Base-by-base conservation (phyloP, 1,140 invertebrate genomes). In the Drosophila sucinea region DNA sequence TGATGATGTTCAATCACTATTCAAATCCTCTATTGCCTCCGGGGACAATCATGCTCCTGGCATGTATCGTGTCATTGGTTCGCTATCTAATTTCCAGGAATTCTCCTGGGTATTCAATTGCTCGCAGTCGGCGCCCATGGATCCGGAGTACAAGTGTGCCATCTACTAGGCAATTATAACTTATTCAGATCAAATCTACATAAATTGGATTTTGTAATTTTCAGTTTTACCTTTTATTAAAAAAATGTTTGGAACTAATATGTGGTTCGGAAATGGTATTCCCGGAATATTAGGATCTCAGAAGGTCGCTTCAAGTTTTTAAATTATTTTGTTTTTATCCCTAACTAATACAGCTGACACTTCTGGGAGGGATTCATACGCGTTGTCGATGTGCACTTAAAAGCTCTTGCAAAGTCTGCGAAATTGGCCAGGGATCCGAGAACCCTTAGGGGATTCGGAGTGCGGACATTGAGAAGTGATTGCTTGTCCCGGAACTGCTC, bases 11-110 rank as follows among this genome's bases (percentile, higher is more conserved):
- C 76, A 77, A 32, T 54, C 73, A 0, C 1, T 68, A 10, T 77
- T 82, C 5, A 72, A 70, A 8, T 60, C 58, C 0, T 17, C 44
- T 1, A 5, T 90, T 5, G 70, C 63, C 1, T 95, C 96, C 84
- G 96, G 96, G 79, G 97, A 97, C 85, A 94, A 95, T 10, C 96
- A 97, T 90, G 95, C 96, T n/a, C 95, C 96, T 0, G 94, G 95
- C 1, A 95, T 94, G 79, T 96, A 94, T 81, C 92, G 98, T 55
- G 98, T 99, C 0, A 96, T 97, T 71, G 98, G 97, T 0, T 95
- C 98, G 3, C 92, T 99, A 30, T 96, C 96, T 4, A 99, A 99
- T 92, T 94, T 98, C 30, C 94, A 94, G 61, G 97, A 98, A 81
- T 99, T 99, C 92, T 94, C 97, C 5, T 81, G 80, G 90, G 76